phyloP scores from a whole-genome alignment of 2,888 invertebrate genomes.

The Neoscelio sp. region DNA sequence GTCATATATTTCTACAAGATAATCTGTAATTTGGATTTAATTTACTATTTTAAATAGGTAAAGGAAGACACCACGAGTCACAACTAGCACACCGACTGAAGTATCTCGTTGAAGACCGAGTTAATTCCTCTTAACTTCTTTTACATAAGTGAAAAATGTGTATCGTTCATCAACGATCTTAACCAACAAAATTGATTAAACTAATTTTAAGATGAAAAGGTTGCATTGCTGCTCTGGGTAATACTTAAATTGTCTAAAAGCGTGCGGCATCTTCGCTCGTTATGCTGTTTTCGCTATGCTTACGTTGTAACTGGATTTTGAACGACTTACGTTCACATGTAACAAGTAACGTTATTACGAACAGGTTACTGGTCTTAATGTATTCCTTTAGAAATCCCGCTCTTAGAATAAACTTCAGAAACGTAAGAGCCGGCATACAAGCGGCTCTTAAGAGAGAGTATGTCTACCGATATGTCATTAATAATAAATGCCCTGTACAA shows the following conservation, averaged over 20 bases:
- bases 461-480: slow-evolving; percentile 73
- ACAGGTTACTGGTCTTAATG: slow-evolving; percentile 70
- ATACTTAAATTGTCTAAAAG: slow-evolving; percentile 55
- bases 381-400: slow-evolving; percentile 73
- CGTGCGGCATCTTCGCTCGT: slow-evolving; percentile 58
- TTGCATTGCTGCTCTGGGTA: slow-evolving; percentile 16
- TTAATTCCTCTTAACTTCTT: no score
- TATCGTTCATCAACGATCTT: no score
- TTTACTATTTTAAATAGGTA: no score
- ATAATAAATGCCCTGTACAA: slow-evolving; percentile 73
- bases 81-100: no score
- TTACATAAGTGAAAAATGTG: no score
- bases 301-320: slow-evolving; percentile 66
- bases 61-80: no score
- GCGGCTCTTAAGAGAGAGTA: slow-evolving; percentile 68
- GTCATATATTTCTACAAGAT: no score
- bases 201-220: slow-evolving; percentile 4
- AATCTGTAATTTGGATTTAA: no score
- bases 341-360: slow-evolving; percentile 69
- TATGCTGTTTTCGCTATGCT: slow-evolving; percentile 55
- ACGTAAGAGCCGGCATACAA: slow-evolving; percentile 66
- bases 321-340: slow-evolving; percentile 65
- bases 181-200: slow-evolving; percentile 7
- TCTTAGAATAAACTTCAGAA: slow-evolving; percentile 71
- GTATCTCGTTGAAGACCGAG: no score